phyloP scores from a whole-genome alignment of 2,797 vertebrate species.

The Manis crassicaudata region DNA sequence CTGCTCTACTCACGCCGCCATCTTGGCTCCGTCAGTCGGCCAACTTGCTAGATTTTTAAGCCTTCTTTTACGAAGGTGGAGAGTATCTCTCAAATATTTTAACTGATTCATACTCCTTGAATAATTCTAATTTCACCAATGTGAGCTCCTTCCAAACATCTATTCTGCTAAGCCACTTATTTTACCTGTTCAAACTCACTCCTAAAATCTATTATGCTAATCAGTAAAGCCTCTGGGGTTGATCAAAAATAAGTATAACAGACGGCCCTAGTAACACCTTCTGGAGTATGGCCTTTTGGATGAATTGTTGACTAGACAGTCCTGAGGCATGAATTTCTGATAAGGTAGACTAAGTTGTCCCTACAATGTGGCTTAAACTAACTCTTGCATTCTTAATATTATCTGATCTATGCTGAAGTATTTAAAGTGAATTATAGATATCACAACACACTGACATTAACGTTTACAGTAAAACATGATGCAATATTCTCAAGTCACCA shows the following conservation, averaged over 20 bases:
- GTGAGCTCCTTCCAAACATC: neutral
- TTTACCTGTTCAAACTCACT: neutral
- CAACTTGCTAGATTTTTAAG: neutral
- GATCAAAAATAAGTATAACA: neutral
- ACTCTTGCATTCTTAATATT: neutral
- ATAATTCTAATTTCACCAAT: constrained; percentile 13
- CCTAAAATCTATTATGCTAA: neutral
- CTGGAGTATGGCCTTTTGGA: neutral
- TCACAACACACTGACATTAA: constrained; percentile 8
- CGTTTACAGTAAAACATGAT: constrained; percentile 34
- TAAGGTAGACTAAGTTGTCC: neutral
- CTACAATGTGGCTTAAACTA: constrained; percentile 23
- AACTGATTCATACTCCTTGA: neutral
- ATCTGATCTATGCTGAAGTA: neutral
- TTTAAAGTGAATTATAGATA: constrained; percentile 40
- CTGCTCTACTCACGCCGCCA: too few species aligned
- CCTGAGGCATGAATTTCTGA: neutral
- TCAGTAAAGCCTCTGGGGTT: neutral
- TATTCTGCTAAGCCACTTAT: neutral
- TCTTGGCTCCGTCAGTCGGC: too few species aligned
- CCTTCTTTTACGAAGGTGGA: neutral
- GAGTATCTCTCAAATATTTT: constrained; percentile 36
- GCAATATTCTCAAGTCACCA: constrained; percentile 29
- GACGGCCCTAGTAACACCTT: neutral
- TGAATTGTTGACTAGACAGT: neutral